Conservation (phyloP, 2,113 vertebrate genomes). For the Steatornis caripensis region DNA sequence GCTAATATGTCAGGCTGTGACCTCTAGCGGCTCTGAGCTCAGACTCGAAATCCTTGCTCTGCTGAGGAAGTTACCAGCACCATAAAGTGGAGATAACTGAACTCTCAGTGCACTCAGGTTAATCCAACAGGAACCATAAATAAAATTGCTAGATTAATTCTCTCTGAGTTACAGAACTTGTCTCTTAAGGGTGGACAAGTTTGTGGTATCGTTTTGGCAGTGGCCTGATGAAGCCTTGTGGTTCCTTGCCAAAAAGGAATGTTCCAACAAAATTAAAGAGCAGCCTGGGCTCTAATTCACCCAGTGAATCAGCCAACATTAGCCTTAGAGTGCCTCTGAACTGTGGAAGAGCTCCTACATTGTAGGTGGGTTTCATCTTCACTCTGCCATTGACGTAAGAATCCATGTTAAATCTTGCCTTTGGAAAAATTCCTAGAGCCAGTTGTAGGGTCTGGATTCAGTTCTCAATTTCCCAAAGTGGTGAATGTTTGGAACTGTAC, state of each 20-base stretch:
- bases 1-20: slow-evolving; percentile 4
- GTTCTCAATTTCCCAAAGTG: not conserved
- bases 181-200: not conserved
- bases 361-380: not conserved
- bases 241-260: not conserved
- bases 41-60: not conserved
- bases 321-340: not conserved
- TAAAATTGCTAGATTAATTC: not conserved
- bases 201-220: not conserved
- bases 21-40: not conserved
- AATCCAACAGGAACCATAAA: not conserved
- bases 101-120: not conserved
- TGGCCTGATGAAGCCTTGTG: not conserved
- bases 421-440: not conserved
- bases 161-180: not conserved
- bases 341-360: not conserved
- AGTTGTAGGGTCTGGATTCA: not conserved
- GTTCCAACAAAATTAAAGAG: not conserved
- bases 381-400: not conserved
- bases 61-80: not conserved
- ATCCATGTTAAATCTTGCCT: not conserved
- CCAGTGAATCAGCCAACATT: not conserved
- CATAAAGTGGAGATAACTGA: not conserved
- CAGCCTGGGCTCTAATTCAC: not conserved
- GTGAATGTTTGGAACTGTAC: not conserved